A percentile compares a stretch with the other conserved stretches of the same genome.
These are phyloP conservation scores for Dusona sp. DNA, from an alignment of 2,888 invertebrate genomes.

Conservation along the genomic window DNA sequence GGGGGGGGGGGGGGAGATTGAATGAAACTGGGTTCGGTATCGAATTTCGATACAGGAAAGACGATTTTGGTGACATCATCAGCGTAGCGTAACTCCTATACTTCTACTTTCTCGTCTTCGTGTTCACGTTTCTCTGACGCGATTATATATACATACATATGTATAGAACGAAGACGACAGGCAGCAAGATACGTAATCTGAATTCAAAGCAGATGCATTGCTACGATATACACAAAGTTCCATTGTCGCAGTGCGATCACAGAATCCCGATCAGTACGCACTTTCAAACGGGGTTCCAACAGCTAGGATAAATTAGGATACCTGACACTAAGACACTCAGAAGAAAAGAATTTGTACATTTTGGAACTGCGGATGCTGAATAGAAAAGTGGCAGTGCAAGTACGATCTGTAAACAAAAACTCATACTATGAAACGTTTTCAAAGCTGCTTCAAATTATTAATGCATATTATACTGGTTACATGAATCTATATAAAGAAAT, in stretches of 20 bases:
- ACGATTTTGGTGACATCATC: constrained; percentile 74
- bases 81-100: constrained; percentile 59
- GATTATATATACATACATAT: constrained; percentile 66
- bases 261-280: constrained; percentile 25
- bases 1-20: constrained; percentile 26
- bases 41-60: constrained; percentile 74
- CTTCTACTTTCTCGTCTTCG: constrained; percentile 18
- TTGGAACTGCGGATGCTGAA: not conserved
- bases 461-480: not conserved
- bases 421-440: not conserved
- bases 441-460: not conserved
- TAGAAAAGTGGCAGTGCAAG: not conserved
- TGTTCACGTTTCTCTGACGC: constrained; percentile 70
- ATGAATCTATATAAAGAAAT: not conserved
- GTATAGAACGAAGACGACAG: constrained; percentile 50
- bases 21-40: constrained; percentile 70
- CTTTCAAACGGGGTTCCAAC: constrained; percentile 6
- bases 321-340: not conserved
- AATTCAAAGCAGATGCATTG: constrained; percentile 76
- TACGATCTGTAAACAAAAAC: not conserved
- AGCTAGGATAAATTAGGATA: not conserved
- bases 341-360: not conserved
- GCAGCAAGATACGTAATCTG: constrained; percentile 76
- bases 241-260: constrained; percentile 61
- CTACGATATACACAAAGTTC: constrained; percentile 73